Percentiles rank a stretch among this genome's conserved stretches.
Evolutionary conservation across 2,888 invertebrate species (phyloP).

Genomic region (Linhomoeus sp.): DNA sequence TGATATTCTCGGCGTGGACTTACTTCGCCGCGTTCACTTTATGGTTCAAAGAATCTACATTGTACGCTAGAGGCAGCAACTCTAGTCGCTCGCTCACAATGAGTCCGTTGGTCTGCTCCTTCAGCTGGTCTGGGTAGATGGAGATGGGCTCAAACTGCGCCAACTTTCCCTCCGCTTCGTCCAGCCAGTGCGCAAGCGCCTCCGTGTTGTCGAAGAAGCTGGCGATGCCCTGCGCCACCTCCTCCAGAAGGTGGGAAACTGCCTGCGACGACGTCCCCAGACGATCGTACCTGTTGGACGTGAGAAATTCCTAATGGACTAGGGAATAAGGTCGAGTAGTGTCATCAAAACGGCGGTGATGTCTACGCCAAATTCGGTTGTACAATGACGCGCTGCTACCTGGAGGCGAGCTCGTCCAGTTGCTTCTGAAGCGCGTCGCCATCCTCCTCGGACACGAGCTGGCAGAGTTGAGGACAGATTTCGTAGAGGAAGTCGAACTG

Average conservation of each 20-base stretch:
- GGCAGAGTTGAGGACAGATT: slow-evolving; percentile 67
- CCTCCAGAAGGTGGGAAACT: slow-evolving; percentile 55
- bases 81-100: slow-evolving; percentile 38
- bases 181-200: slow-evolving; percentile 85
- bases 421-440: slow-evolving; percentile 61
- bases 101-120: slow-evolving; percentile 76
- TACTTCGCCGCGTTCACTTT: too few species aligned
- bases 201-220: slow-evolving; percentile 46
- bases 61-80: too few species aligned
- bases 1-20: not conserved
- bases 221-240: slow-evolving; percentile 45
- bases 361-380: too few species aligned
- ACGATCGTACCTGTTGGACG: slow-evolving; percentile 41
- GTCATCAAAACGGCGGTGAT: too few species aligned
- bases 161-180: slow-evolving; percentile 60
- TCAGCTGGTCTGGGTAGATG: slow-evolving; percentile 69
- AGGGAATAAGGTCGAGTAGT: not conserved
- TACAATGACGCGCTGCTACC: too few species aligned
- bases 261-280: slow-evolving; percentile 38
- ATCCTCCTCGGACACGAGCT: slow-evolving; percentile 62
- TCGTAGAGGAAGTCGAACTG: slow-evolving; percentile 44
- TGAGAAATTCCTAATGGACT: too few species aligned
- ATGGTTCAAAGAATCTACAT: too few species aligned
- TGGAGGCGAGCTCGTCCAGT: slow-evolving; percentile 61
- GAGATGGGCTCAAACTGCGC: slow-evolving; percentile 29